Conservation (phyloP, 2,113 vertebrate species). For the Lontra canadensis region DNA sequence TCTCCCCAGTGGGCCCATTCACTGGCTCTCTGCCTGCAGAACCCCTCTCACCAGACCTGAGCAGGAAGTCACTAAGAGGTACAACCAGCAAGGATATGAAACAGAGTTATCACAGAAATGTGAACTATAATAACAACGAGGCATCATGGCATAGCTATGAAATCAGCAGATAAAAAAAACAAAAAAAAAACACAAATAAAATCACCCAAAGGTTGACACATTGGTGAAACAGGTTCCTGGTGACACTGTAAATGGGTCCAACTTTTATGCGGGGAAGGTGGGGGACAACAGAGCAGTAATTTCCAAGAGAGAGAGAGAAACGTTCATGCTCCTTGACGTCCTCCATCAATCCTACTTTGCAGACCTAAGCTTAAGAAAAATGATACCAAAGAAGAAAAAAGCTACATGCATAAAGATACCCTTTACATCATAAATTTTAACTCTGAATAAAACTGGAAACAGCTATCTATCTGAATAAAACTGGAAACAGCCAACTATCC, state of each 20-base stretch:
- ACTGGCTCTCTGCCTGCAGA: not conserved
- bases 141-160: not conserved
- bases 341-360: not conserved
- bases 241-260: not conserved
- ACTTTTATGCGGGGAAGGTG: not conserved
- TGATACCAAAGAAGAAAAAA: not conserved
- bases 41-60: not conserved
- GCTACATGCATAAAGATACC: not conserved
- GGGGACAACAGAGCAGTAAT: not conserved
- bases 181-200: not conserved
- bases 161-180: not conserved
- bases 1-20: not conserved
- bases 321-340: not conserved
- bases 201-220: not conserved
- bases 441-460: not conserved
- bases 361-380: not conserved
- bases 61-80: not conserved
- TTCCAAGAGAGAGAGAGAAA: not conserved
- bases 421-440: not conserved
- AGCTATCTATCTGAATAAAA: not conserved
- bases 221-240: not conserved
- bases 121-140: not conserved
- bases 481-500: not conserved
- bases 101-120: slow-evolving; percentile 7
- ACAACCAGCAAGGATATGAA: not conserved